These are phyloP conservation scores for Thumatha senex DNA, from an alignment of 2,888 invertebrate species.

Conservation along the genomic window DNA sequence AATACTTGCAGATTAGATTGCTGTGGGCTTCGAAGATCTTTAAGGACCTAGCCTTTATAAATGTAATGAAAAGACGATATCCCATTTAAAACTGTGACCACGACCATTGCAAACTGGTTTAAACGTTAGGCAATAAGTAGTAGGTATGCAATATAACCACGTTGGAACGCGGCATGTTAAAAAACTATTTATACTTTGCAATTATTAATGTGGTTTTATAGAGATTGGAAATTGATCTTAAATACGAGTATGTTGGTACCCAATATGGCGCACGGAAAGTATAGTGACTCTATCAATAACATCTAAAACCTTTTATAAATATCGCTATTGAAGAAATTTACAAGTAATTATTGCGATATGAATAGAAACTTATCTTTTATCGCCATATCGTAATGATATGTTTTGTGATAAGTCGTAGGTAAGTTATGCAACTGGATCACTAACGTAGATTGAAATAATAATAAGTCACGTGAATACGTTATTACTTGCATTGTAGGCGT, in stretches of 20 bases:
- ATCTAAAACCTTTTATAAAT: conserved; percentile 3
- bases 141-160: too few relatives aligned
- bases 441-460: conserved; percentile 18
- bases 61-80: too few relatives aligned
- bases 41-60: too few relatives aligned
- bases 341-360: conserved; percentile 29
- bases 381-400: conserved; percentile 37
- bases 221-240: background rate
- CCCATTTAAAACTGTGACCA: too few relatives aligned
- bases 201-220: background rate
- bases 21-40: too few relatives aligned
- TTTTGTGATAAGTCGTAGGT: conserved; percentile 31
- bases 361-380: conserved; percentile 13
- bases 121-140: too few relatives aligned
- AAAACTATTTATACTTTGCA: background rate
- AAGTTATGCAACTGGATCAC: conserved; percentile 49
- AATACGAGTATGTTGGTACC: too few relatives aligned
- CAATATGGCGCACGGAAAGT: conserved; percentile 16
- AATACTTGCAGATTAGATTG: too few relatives aligned
- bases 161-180: too few relatives aligned
- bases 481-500: background rate
- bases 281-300: conserved; percentile 20
- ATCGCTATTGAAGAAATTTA: conserved; percentile 29
- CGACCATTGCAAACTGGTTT: too few relatives aligned
- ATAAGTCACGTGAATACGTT: conserved; percentile 19